Conservation (phyloP, 2,888 invertebrate species). For the Toxonevra muliebris region DNA sequence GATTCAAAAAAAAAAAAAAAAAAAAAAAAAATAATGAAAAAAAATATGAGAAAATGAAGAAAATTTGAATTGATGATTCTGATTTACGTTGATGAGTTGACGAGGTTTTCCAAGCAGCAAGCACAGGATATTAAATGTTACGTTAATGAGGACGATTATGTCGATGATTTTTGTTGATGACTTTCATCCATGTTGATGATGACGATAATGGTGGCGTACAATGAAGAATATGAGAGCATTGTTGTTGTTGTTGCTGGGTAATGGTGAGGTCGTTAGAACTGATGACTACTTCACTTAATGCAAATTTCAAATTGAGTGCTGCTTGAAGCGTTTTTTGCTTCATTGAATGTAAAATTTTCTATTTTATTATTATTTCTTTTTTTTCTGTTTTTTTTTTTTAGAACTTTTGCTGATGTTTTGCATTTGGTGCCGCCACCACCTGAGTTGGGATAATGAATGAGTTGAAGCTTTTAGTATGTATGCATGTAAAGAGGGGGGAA, state of each 20-base stretch:
- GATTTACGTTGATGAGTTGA: constrained; percentile 33
- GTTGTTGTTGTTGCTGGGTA: constrained; percentile 16
- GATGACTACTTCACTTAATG: constrained; percentile 49
- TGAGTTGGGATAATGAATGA: constrained; percentile 12
- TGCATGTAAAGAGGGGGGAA: neutral
- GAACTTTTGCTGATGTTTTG: neutral
- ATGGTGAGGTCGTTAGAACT: constrained; percentile 24
- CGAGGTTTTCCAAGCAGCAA: constrained; percentile 20
- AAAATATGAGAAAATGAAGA: neutral
- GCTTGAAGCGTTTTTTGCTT: constrained; percentile 36
- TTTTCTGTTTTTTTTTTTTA: neutral
- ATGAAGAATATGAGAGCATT: constrained; percentile 1
- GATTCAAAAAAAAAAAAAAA: too few species aligned
- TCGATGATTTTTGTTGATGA: constrained; percentile 35
- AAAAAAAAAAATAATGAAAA: too few species aligned
- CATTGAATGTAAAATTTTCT: constrained; percentile 26
- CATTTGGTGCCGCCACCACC: neutral
- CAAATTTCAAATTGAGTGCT: constrained; percentile 44
- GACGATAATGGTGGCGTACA: constrained; percentile 27
- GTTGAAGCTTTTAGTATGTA: neutral
- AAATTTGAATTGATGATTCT: neutral
- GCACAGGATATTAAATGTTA: constrained; percentile 46
- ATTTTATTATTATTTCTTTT: constrained; percentile 4
- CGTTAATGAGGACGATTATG: constrained; percentile 50
- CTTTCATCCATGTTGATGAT: constrained; percentile 35